These are phyloP conservation scores for Trinorchestia longiramus DNA, from an alignment of 1,140 invertebrate genomes.

Conservation along the genomic window DNA sequence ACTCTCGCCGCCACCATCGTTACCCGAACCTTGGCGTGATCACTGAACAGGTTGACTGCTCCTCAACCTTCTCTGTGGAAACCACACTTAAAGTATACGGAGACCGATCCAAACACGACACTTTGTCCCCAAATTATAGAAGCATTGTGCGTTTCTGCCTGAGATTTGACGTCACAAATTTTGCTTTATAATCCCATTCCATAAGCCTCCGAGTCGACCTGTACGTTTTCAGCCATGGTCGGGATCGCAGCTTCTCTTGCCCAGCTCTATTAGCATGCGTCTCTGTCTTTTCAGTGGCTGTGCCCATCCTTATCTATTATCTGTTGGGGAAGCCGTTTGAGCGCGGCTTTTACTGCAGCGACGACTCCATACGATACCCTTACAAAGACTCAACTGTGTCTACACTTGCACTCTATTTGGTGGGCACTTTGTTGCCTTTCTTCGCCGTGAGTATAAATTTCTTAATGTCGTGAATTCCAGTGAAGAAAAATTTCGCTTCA, in stretches of 20 bases:
- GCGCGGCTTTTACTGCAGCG: conserved; percentile 77
- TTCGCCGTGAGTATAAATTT: neutral
- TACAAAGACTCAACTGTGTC: conserved; percentile 51
- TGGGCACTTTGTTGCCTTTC: conserved; percentile 26
- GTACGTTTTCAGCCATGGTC: neutral
- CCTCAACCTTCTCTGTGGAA: neutral
- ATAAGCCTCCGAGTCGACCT: neutral
- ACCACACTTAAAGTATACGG: neutral
- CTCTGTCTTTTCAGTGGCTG: conserved; percentile 68
- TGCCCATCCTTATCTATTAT: conserved; percentile 69
- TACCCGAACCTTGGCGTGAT: neutral
- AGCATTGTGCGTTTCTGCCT: neutral
- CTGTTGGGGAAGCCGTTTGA: conserved; percentile 71
- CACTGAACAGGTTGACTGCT: neutral
- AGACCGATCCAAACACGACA: neutral
- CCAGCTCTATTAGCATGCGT: conserved; percentile 57
- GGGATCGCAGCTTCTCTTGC: neutral
- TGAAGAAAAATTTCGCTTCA: neutral
- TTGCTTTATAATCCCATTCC: neutral
- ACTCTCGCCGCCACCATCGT: neutral
- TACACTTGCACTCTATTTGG: conserved; percentile 23
- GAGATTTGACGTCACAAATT: neutral
- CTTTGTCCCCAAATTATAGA: neutral
- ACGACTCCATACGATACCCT: conserved; percentile 72
- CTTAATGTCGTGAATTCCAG: neutral